A percentile compares a stretch with the other conserved stretches of the same genome.
Evolutionary conservation across 2,797 vertebrate genomes (phyloP).

Genomic region (Sebastes ruberrimus): DNA sequence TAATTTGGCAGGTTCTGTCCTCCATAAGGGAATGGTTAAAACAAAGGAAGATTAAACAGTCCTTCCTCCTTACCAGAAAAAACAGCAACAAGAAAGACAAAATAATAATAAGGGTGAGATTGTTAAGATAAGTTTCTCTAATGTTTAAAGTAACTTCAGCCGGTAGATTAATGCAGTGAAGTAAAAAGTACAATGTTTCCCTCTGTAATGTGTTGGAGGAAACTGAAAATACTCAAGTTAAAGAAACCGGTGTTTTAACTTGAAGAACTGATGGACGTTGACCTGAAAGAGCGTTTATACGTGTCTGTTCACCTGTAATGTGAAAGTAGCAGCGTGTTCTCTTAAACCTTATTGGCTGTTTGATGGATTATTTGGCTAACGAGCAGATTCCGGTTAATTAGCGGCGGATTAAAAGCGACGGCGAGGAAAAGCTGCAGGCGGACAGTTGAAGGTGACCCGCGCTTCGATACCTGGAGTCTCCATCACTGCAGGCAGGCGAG

Average conservation of each 20-base stretch:
- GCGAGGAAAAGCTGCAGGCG: neutral
- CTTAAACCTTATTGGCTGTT: conserved; percentile 29
- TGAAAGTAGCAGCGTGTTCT: neutral
- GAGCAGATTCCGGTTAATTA: conserved; percentile 37
- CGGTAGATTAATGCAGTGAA: neutral
- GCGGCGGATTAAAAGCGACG: conserved; percentile 3
- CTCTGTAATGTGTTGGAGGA: neutral
- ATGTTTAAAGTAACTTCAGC: neutral
- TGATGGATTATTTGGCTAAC: conserved; percentile 47
- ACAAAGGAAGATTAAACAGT: neutral
- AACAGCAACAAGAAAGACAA: neutral
- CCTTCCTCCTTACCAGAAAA: too few species aligned
- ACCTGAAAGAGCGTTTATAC: too few species aligned
- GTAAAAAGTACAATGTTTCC: neutral
- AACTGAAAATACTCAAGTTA: neutral
- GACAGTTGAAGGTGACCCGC: conserved; percentile 37
- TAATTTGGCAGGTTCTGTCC: too few species aligned
- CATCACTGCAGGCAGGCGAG: neutral
- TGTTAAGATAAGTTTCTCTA: rapidly evolving
- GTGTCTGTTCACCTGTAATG: neutral
- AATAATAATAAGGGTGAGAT: neutral
- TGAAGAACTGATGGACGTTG: neutral
- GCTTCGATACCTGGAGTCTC: neutral
- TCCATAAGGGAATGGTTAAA: too few species aligned
- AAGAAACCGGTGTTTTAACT: too few species aligned